phyloP scores from a whole-genome alignment of 2,888 invertebrate genomes.

The Polydrusus tereticollis region DNA sequence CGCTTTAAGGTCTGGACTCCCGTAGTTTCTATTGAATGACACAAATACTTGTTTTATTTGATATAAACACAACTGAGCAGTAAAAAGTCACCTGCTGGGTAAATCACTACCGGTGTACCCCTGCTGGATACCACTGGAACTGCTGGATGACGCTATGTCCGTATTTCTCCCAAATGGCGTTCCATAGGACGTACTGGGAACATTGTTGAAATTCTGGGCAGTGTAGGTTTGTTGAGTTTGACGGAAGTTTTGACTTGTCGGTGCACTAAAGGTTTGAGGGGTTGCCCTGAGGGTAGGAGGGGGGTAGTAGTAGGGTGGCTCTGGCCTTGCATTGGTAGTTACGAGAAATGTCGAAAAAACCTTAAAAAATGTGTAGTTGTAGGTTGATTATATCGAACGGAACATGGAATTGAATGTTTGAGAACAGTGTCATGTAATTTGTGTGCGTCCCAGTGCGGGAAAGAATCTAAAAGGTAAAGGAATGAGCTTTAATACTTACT shows the following conservation, averaged over 20 bases:
- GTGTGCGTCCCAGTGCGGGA: no score
- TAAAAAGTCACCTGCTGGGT: not conserved
- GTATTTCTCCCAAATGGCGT: constrained; percentile 18
- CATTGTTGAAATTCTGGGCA: not conserved
- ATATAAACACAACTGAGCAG: no score
- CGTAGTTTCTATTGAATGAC: no score
- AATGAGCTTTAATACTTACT: no score
- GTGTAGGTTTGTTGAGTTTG: not conserved
- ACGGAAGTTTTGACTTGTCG: not conserved
- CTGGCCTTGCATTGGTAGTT: not conserved
- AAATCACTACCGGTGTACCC: not conserved
- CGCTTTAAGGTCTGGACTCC: not conserved
- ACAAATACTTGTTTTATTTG: no score
- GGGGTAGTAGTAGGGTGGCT: constrained; percentile 1
- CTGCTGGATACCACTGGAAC: not conserved
- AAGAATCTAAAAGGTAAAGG: no score
- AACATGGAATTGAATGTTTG: no score
- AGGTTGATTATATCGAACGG: no score
- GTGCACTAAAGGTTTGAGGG: not conserved
- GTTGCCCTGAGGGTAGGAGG: not conserved
- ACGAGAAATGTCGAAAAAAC: not conserved
- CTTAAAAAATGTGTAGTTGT: not conserved
- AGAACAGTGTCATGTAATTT: no score
- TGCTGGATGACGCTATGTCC: not conserved
- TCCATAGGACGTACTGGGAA: constrained; percentile 29